These are phyloP conservation scores for Zoanthus solanderi DNA, from an alignment of 92 coral and sea anemone genomes.

Conservation along the genomic window DNA sequence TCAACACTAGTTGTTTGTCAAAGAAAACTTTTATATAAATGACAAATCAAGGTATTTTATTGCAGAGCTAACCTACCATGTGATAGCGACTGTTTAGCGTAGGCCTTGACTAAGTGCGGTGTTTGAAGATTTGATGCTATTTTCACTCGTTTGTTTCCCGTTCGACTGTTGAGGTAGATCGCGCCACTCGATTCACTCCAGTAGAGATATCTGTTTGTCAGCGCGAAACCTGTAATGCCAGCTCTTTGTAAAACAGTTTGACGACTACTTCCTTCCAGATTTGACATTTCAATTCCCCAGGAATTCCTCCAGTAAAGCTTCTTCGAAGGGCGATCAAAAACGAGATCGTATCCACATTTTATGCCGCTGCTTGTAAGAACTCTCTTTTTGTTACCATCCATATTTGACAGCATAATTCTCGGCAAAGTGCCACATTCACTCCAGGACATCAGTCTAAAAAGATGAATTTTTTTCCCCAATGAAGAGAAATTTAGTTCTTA, in stretches of 20 bases:
- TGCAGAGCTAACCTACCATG: background rate
- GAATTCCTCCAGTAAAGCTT: constrained; percentile 71
- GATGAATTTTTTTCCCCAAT: background rate
- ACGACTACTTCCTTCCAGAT: constrained; percentile 64
- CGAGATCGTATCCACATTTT: constrained; percentile 54
- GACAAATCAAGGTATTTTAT: too few relatives aligned
- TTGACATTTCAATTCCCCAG: constrained; percentile 56
- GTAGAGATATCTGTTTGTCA: constrained; percentile 20
- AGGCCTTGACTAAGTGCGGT: background rate
- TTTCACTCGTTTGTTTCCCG: background rate
- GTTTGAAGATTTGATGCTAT: background rate
- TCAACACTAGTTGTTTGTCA: too few relatives aligned
- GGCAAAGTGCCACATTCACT: constrained; percentile 66
- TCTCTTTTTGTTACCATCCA: constrained; percentile 64
- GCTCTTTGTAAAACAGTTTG: constrained; percentile 30
- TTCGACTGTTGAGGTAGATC: background rate
- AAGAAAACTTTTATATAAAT: too few relatives aligned
- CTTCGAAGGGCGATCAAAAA: constrained; percentile 52
- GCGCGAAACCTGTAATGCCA: constrained; percentile 6
- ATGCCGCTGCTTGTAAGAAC: constrained; percentile 40
- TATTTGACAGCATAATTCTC: constrained; percentile 62
- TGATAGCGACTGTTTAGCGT: background rate
- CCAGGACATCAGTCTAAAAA: constrained; percentile 70
- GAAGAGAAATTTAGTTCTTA: too few relatives aligned
- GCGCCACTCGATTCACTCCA: constrained; percentile 26